These are phyloP conservation scores for Cyrtonyx montezumae DNA, from an alignment of 2,113 vertebrate species.

Conservation along the genomic window DNA sequence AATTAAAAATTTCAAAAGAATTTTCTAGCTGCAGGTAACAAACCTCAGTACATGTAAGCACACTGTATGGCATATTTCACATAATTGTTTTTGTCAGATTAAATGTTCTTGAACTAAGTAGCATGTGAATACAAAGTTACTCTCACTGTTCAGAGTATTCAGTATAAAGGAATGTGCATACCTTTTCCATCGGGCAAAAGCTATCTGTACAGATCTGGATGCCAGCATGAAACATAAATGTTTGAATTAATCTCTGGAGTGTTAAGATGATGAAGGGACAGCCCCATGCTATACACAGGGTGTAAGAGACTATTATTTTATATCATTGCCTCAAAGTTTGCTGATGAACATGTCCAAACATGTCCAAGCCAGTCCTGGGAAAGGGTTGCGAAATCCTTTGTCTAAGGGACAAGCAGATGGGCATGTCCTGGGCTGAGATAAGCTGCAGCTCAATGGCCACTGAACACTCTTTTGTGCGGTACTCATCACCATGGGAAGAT, in stretches of 20 bases:
- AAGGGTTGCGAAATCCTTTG: too few species aligned
- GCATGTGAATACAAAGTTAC: not conserved
- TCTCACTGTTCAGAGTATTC: not conserved
- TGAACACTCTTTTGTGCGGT: too few species aligned
- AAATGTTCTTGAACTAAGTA: not conserved
- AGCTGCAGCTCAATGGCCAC: too few species aligned
- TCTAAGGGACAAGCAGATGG: too few species aligned
- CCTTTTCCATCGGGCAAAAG: not conserved
- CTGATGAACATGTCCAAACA: too few species aligned
- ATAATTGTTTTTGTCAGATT: not conserved
- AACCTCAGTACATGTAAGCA: not conserved
- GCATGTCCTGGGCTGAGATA: too few species aligned
- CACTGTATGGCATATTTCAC: not conserved
- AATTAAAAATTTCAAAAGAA: not conserved
- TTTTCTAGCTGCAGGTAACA: not conserved
- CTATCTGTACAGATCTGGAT: not conserved
- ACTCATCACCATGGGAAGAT: too few species aligned
- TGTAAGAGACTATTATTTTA: too few species aligned
- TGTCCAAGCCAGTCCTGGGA: too few species aligned
- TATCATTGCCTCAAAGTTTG: too few species aligned
- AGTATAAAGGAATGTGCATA: accelerated
- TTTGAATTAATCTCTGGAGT: not conserved
- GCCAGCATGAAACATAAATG: not conserved
- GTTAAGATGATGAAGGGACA: not conserved
- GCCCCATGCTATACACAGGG: not conserved